Conservation (phyloP, 1,140 invertebrate genomes). For the Dendrolimus punctatus region DNA sequence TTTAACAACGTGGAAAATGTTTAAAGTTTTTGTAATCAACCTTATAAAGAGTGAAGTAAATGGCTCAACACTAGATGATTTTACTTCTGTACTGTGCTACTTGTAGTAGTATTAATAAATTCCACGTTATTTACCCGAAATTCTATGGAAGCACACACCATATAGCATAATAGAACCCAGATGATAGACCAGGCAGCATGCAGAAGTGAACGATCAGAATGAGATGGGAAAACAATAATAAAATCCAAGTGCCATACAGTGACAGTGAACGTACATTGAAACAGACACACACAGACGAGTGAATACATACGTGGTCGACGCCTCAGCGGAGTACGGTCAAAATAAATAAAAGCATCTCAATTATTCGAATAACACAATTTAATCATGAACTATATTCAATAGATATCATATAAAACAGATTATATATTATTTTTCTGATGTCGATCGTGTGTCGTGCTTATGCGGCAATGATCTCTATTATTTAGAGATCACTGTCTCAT, state of each 20-base stretch:
- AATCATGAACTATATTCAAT: conserved; percentile 67
- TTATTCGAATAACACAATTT: conserved; percentile 71
- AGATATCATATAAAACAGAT: conserved; percentile 69
- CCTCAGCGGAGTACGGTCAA: conserved; percentile 69
- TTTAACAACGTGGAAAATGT: no score
- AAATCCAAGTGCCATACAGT: conserved; percentile 53
- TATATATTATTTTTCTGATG: conserved; percentile 60
- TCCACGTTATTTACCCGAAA: no score
- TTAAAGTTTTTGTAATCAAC: no score
- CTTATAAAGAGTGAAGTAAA: no score
- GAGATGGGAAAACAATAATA: conserved; percentile 40
- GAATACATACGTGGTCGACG: conserved; percentile 69
- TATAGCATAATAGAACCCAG: conserved; percentile 14
- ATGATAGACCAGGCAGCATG: conserved; percentile 48
- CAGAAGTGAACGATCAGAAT: conserved; percentile 53
- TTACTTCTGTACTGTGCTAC: no score
- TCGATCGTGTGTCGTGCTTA: conserved; percentile 64
- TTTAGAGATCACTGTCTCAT: conserved; percentile 56
- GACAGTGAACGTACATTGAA: conserved; percentile 66
- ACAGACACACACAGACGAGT: conserved; percentile 69
- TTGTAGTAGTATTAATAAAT: no score
- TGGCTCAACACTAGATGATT: no score
- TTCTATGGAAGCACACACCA: conserved; percentile 10
- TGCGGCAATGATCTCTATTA: conserved; percentile 55
- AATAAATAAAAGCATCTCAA: conserved; percentile 70